Evolutionary conservation across 2,797 vertebrate genomes (phyloP).

Genomic region (Artibeus lituratus): DNA sequence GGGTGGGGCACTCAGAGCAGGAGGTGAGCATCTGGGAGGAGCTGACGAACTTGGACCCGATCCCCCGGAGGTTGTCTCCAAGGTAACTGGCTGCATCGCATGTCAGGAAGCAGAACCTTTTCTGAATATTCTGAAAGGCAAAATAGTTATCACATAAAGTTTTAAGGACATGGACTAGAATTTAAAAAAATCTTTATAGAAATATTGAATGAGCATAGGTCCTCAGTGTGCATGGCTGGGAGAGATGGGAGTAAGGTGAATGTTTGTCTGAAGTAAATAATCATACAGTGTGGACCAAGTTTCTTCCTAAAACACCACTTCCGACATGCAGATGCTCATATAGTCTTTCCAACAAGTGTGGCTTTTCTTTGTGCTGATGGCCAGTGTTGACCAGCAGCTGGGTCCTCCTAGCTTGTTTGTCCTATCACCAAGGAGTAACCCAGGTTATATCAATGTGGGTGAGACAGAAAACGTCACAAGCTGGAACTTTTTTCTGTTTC

Average conservation of each 20-base stretch:
- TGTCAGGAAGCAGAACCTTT: slow-evolving; percentile 96
- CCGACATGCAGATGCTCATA: neutral
- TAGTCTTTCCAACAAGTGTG: neutral
- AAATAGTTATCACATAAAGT: neutral
- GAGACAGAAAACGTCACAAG: neutral
- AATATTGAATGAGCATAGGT: neutral
- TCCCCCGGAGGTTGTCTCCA: slow-evolving; percentile 95
- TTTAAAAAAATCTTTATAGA: neutral
- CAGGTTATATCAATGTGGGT: neutral
- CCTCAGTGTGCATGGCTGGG: neutral
- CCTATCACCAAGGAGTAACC: neutral
- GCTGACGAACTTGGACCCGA: slow-evolving; percentile 96
- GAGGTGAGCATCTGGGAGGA: slow-evolving; percentile 97
- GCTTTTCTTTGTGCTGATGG: neutral
- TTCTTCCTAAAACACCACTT: neutral
- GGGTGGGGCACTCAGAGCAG: slow-evolving; percentile 96
- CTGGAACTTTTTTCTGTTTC: neutral
- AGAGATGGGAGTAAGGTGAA: neutral
- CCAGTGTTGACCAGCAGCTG: neutral
- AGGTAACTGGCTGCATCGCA: slow-evolving; percentile 95
- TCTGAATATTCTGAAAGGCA: slow-evolving; percentile 94
- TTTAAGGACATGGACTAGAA: neutral
- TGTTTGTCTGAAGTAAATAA: neutral
- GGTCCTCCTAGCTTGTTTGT: neutral
- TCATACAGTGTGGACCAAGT: neutral